Conservation (phyloP, 2,888 invertebrate genomes). For the Hyppa rectilinea region DNA sequence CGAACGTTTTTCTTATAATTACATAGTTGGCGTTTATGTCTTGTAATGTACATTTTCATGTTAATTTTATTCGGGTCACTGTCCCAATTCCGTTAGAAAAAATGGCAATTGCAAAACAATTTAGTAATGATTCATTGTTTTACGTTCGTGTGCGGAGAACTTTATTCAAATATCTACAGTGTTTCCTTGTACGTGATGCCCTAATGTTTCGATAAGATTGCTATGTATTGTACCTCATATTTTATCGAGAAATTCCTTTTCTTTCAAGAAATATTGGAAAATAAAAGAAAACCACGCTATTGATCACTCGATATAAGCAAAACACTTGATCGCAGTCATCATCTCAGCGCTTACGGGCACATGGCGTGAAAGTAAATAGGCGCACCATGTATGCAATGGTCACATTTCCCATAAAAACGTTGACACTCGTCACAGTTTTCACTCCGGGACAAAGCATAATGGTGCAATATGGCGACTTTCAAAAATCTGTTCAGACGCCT, state of each 20-base stretch:
- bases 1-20: slow-evolving; percentile 41
- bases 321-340: slow-evolving; percentile 46
- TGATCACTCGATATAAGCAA: slow-evolving; percentile 39
- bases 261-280: slow-evolving; percentile 39
- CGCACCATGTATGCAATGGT: slow-evolving; percentile 52
- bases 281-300: slow-evolving; percentile 35
- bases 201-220: slow-evolving; percentile 39
- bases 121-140: slow-evolving; percentile 61
- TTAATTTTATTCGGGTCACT: slow-evolving; percentile 65
- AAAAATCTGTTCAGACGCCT: slow-evolving; percentile 62
- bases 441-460: slow-evolving; percentile 59
- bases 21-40: slow-evolving; percentile 48
- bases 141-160: slow-evolving; percentile 24
- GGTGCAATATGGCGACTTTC: slow-evolving; percentile 69
- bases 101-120: slow-evolving; percentile 43
- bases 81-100: slow-evolving; percentile 67
- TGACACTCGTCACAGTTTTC: slow-evolving; percentile 61
- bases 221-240: slow-evolving; percentile 27
- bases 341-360: slow-evolving; percentile 55
- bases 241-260: slow-evolving; percentile 33
- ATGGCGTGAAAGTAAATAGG: slow-evolving; percentile 62
- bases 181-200: slow-evolving; percentile 40
- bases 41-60: slow-evolving; percentile 43
- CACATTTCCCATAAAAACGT: slow-evolving; percentile 58
- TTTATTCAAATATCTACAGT: slow-evolving; percentile 30